Conservation (phyloP, 2,797 vertebrate species). For the Pipistrellus nathusii region DNA sequence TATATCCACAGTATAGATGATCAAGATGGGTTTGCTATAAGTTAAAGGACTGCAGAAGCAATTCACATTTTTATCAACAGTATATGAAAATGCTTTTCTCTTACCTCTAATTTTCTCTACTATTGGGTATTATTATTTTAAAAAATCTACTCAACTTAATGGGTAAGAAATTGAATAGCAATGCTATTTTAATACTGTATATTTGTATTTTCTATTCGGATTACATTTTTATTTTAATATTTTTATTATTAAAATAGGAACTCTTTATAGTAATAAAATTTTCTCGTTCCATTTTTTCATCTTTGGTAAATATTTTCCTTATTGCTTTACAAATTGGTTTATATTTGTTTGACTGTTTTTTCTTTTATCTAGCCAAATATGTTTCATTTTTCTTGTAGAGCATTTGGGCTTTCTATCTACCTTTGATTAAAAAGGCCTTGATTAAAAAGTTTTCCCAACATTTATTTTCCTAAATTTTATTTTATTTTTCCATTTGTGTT, state of each 20-base stretch:
- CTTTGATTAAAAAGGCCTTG: background rate
- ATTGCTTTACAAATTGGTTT: too few species aligned
- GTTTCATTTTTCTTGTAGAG: constrained; percentile 4
- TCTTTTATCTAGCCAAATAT: background rate
- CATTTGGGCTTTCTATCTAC: background rate
- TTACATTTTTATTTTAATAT: constrained; percentile 19
- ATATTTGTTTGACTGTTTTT: background rate
- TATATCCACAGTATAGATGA: background rate
- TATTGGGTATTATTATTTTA: background rate
- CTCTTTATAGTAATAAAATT: background rate
- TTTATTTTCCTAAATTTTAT: constrained; percentile 8
- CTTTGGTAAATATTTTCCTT: background rate
- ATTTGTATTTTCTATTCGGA: background rate
- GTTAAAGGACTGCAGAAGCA: background rate
- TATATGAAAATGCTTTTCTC: background rate
- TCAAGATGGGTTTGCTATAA: background rate
- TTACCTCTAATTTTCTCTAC: constrained; percentile 21
- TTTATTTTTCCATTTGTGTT: background rate
- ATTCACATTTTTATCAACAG: constrained; percentile 20
- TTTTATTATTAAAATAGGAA: background rate
- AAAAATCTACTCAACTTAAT: background rate
- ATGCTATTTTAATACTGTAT: background rate
- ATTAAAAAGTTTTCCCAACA: background rate
- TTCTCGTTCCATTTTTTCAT: constrained; percentile 16
- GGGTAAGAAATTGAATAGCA: background rate